Conservation (phyloP, 1,140 invertebrate species). For the Drosophila subobscura region DNA sequence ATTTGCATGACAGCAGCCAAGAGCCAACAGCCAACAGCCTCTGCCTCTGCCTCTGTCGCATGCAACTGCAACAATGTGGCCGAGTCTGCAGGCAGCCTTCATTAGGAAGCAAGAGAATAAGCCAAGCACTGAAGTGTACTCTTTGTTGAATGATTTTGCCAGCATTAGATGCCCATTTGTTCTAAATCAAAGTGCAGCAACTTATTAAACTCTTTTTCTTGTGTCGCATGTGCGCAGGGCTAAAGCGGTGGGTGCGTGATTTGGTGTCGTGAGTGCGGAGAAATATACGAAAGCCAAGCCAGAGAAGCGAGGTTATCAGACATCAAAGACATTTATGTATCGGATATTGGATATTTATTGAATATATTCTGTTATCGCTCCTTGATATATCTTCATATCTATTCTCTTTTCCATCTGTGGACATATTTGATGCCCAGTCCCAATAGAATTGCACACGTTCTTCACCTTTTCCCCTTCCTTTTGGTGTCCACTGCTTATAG, state of each 20-base stretch:
- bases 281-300: neutral
- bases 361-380: too few species aligned
- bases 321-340: too few species aligned
- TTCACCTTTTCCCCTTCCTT: too few species aligned
- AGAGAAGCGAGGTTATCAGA: too few species aligned
- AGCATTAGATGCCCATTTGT: constrained; percentile 43
- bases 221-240: constrained; percentile 1
- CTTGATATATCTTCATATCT: too few species aligned
- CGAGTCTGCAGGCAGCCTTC: constrained; percentile 27
- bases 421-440: too few species aligned
- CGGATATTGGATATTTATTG: too few species aligned
- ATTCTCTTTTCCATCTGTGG: too few species aligned
- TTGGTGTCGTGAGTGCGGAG: neutral
- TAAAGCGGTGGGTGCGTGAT: constrained; percentile 7
- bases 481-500: neutral
- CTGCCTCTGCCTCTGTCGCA: neutral
- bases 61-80: constrained; percentile 29
- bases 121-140: neutral
- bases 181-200: constrained; percentile 47
- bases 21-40: neutral
- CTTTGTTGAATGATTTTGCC: constrained; percentile 34
- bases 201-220: constrained; percentile 37
- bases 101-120: constrained; percentile 31
- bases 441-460: too few species aligned
- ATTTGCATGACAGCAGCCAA: constrained; percentile 72